Evolutionary conservation across 2,888 invertebrate genomes (phyloP).

Genomic region (Phalera bucephala): DNA sequence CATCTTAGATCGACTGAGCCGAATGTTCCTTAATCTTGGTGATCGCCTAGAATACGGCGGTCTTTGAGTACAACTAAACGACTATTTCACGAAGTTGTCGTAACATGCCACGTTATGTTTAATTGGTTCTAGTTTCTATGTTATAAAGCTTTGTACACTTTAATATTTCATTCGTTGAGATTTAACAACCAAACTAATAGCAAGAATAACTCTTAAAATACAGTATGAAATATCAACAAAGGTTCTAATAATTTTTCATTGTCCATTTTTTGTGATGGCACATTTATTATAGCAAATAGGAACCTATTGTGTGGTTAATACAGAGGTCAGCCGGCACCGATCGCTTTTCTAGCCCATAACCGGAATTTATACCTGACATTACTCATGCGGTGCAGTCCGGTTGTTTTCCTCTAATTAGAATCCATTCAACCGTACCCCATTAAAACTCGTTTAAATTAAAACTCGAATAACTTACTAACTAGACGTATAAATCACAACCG

Average conservation of each 20-base stretch:
- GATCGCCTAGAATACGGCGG: no score
- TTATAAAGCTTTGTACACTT: no score
- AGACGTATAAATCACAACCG: slow-evolving; percentile 75
- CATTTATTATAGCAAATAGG: slow-evolving; percentile 70
- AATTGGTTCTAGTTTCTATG: no score
- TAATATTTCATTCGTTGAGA: no score
- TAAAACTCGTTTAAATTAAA: slow-evolving; percentile 82
- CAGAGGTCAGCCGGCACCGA: slow-evolving; percentile 50
- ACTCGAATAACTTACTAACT: slow-evolving; percentile 82
- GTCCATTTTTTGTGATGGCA: slow-evolving; percentile 61
- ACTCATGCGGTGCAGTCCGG: slow-evolving; percentile 65
- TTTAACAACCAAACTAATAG: no score
- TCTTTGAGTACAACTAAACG: no score
- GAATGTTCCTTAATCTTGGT: no score
- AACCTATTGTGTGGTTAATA: slow-evolving; percentile 54
- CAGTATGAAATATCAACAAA: slow-evolving; percentile 38
- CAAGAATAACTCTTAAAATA: slow-evolving; percentile 6
- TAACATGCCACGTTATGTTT: no score
- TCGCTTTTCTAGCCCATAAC: slow-evolving; percentile 69
- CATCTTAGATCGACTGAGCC: no score
- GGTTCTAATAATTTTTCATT: slow-evolving; percentile 56
- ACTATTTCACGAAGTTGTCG: no score
- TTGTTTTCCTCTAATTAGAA: slow-evolving; percentile 82
- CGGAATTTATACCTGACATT: slow-evolving; percentile 78
- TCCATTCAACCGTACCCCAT: slow-evolving; percentile 79